Evolutionary conservation across 2,888 invertebrate genomes (phyloP).

Genomic region (Agrotis segetum): DNA sequence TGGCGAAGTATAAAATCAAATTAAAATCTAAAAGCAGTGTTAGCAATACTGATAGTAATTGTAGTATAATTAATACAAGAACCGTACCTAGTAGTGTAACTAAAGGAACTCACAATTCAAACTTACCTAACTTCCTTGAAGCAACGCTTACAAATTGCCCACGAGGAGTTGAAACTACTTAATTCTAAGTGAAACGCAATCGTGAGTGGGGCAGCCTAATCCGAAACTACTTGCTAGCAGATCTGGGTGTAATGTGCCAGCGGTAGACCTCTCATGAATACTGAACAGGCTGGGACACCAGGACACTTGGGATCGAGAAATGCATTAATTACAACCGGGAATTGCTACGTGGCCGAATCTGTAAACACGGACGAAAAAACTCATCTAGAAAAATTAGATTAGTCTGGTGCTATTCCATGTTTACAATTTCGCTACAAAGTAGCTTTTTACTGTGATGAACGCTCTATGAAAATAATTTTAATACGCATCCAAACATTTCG

Average conservation of each 20-base stretch:
- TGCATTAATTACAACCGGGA: conserved; percentile 70
- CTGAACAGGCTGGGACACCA: conserved; percentile 73
- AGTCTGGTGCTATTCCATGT: conserved; percentile 12
- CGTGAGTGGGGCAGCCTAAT: conserved; percentile 80
- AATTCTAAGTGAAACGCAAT: conserved; percentile 79
- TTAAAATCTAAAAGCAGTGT: neutral
- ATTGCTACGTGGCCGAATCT: conserved; percentile 56
- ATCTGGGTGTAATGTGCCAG: conserved; percentile 83
- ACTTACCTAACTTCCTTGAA: conserved; percentile 65
- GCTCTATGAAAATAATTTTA: conserved; percentile 2
- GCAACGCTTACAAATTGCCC: conserved; percentile 74
- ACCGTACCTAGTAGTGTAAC: conserved; percentile 25
- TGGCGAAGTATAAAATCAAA: neutral
- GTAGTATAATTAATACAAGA: conserved; percentile 27
- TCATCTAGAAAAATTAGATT: conserved; percentile 39
- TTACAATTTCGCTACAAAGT: neutral
- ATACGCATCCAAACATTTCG: conserved; percentile 1
- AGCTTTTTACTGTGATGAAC: neutral
- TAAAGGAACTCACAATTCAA: conserved; percentile 54
- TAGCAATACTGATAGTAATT: conserved; percentile 6
- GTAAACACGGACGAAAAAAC: conserved; percentile 54
- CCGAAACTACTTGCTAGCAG: conserved; percentile 84
- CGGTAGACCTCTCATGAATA: conserved; percentile 85
- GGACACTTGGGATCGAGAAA: conserved; percentile 64
- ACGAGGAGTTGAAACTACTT: conserved; percentile 76